These are phyloP conservation scores for Heteractis magnifica DNA, from an alignment of 92 coral and sea anemone species.

Conservation along the genomic window DNA sequence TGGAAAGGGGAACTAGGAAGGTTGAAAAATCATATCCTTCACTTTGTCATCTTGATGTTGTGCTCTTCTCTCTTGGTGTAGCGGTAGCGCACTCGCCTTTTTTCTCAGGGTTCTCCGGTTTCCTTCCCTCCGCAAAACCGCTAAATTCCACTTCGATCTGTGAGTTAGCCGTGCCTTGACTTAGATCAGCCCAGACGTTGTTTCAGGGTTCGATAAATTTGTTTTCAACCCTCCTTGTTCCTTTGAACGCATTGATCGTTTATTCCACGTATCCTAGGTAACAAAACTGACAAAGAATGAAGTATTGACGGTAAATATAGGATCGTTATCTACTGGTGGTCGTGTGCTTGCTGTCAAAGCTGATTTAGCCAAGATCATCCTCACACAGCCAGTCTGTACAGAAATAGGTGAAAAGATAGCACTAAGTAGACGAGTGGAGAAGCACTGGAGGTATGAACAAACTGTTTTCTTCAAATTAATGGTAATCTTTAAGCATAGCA, in stretches of 20 bases:
- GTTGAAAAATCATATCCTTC: too few relatives aligned
- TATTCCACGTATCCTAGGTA: conserved; percentile 7
- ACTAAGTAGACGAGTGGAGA: conserved; percentile 93
- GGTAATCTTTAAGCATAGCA: background rate
- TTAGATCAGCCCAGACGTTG: too few relatives aligned
- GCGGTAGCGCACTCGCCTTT: too few relatives aligned
- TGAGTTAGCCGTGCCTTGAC: too few relatives aligned
- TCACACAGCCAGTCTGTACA: conserved; percentile 98
- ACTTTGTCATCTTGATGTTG: too few relatives aligned
- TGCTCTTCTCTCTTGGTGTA: too few relatives aligned
- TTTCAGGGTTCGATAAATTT: too few relatives aligned
- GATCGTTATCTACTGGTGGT: conserved; percentile 97
- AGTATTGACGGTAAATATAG: conserved; percentile 95
- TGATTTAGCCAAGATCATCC: conserved; percentile 94
- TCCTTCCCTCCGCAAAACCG: too few relatives aligned
- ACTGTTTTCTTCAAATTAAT: background rate
- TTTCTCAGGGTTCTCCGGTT: too few relatives aligned
- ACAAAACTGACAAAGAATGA: conserved; percentile 87
- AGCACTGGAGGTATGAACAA: conserved; percentile 88
- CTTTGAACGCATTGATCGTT: background rate
- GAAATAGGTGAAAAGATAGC: conserved; percentile 98
- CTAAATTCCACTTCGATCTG: too few relatives aligned
- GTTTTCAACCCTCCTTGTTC: too few relatives aligned
- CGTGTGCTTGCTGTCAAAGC: conserved; percentile 98
- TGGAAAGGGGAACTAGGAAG: too few relatives aligned